Evolutionary conservation across 2,888 invertebrate species (phyloP), one percentile per base, ranked within the genome.

Genomic region (Lasioglossum villosulum): DNA sequence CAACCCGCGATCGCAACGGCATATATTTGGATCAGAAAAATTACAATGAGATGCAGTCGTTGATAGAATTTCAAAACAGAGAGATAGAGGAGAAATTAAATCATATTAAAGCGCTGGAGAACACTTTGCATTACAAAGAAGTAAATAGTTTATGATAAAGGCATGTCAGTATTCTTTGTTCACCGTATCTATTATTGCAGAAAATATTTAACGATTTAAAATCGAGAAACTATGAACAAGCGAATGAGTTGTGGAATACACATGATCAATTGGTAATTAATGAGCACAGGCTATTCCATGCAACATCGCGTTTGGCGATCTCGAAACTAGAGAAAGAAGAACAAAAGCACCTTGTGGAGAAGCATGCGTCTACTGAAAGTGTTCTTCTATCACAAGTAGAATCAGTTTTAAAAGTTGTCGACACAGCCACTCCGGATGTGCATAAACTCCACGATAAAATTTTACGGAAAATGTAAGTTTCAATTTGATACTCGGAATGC

Each of bases 1-100:
- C 99, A 0, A 97, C 98, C 0, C 96, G 99, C 78, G 98, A 98
- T 91, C 98, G 98, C 92, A 98, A 97, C 95, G 99, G 99, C 86
- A 96, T 99, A 74, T 99, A 97, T 95, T 95, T 99, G 78, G 98
- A 98, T 23, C 97, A 97, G 89, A 98, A 98, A 80, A 98, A 98
- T 77, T 99, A 98, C 95, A 96, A 97, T 3, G 96, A 97, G 82
- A 96, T 98, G 95, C 96, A 96, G 2, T 92, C 96, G 0, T 96
- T 97, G 90, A 96, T 97, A 88, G 97, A 97, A 77, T 96, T 96
- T 56, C 97, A 97, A 86, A 96, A 96, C 19, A 96, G 97, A 79
- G 97, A 98, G 93, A 96, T 98, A 6, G 96, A 97, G 80, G 97
- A 97, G 76, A 96, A 97, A 88, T 96, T 97, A 66, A 96, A 96